Evolutionary conservation across 2,888 invertebrate genomes (phyloP), one percentile per base, ranked within the genome.

Genomic region (Vanessa cardui): DNA sequence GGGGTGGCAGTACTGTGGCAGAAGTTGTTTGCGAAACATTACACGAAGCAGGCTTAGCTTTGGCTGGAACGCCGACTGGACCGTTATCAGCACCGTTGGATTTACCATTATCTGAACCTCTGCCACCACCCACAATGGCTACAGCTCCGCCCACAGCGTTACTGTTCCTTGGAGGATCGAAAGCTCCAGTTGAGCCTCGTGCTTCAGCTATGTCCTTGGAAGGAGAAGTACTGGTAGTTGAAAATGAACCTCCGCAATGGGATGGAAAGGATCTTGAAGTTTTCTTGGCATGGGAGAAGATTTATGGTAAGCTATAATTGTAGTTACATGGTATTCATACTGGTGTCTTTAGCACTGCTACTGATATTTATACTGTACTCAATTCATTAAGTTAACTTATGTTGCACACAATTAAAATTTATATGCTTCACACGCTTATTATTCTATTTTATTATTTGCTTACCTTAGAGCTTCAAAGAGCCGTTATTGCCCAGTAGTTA

Each of bases 211-310:
- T 88, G 6, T 89, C 93, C 2, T 82, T 95, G 50, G 94, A 94
- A 80, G 95, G 95, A 9, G 95, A 95, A 82, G 93, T 95, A n/a
- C 82, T 95, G 52, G 92, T 95, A 31, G 93, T 94, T 66, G 94
- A 95, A 79, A 93, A 93, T 73, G 91, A 94, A 69, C 94, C 94
- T 0, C 86, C 90, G 8, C 90, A 87, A 70, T 94, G 93, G 90
- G 93, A 94, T 76, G 93, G 94, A 61, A 90, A 90, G 60, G 94
- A 93, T 78, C 77, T 93, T 73, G 89, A 92, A 68, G 84, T 85
- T 6, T 93, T 93, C 70, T 85, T 93, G 39, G 85, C 89, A 39
- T 92, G 91, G 90, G 93, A 93, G 79, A 92, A 89, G 80, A 89
- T 91, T 75, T 93, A 92, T 75, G 92, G 93, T 92, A 66, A 83